A percentile compares a stretch with the other conserved stretches of the same genome.
Evolutionary conservation across 2,797 vertebrate species (phyloP).

Genomic region (Choloepus didactylus): DNA sequence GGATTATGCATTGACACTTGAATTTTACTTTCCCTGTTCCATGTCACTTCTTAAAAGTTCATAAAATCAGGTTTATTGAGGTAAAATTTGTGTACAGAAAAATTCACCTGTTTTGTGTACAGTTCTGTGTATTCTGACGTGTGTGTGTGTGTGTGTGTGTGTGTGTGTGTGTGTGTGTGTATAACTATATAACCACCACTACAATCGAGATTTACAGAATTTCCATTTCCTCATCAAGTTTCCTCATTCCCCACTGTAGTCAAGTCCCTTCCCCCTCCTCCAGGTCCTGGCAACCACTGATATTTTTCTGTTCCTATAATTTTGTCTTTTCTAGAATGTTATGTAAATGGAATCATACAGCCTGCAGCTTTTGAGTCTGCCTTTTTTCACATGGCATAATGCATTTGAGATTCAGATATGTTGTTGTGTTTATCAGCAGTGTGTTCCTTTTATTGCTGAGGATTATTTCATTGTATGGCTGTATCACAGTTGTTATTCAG

Average conservation of each 20-base stretch:
- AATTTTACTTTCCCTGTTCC: not conserved
- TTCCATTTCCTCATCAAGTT: not conserved
- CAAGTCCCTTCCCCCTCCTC: not conserved
- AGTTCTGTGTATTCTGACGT: not conserved
- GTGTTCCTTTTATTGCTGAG: not conserved
- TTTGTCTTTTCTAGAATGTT: constrained; percentile 18
- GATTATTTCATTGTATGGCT: not conserved
- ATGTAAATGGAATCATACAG: not conserved
- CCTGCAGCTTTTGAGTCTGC: not conserved
- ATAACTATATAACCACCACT: too few species aligned
- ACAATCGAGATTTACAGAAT: not conserved
- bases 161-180: too few species aligned
- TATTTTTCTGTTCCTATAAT: not conserved
- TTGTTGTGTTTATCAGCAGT: not conserved
- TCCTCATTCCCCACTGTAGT: not conserved
- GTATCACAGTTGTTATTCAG: not conserved
- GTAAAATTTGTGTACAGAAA: not conserved
- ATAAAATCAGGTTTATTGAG: not conserved
- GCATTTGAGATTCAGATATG: not conserved
- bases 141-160: too few species aligned
- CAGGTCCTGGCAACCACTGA: not conserved
- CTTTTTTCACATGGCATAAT: not conserved
- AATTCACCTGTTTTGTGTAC: not conserved
- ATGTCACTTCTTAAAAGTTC: not conserved
- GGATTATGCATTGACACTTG: not conserved